Percentiles rank a stretch among this genome's conserved stretches.
phyloP scores from a whole-genome alignment of 2,888 invertebrate species.

The Amblyjoppa fuscipennis region DNA sequence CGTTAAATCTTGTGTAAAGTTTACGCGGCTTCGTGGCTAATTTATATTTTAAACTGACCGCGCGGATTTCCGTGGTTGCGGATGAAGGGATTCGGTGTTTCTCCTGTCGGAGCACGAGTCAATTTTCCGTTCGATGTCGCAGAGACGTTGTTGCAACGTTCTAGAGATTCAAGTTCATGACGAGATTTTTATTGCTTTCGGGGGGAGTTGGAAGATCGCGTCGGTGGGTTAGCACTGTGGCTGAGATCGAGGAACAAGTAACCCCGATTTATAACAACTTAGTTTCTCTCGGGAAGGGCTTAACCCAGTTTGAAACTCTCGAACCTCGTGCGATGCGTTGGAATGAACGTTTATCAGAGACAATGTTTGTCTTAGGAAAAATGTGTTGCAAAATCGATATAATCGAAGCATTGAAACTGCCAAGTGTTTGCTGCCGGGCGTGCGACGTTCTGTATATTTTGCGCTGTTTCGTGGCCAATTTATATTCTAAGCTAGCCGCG shows the following conservation, averaged over 20 bases:
- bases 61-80: conserved; percentile 35
- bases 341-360: neutral
- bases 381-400: no score
- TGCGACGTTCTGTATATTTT: conserved; percentile 20
- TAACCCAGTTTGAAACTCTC: neutral
- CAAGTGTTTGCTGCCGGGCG: conserved; percentile 19
- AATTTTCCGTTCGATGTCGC: neutral
- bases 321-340: neutral
- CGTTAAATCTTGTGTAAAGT: conserved; percentile 17
- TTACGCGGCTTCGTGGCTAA: conserved; percentile 45
- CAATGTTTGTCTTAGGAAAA: no score
- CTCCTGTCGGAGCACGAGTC: neutral
- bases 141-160: neutral
- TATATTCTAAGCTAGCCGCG: conserved; percentile 13
- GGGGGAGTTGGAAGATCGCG: neutral
- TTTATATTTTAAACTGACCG: conserved; percentile 25
- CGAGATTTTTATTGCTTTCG: neutral
- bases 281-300: neutral
- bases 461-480: conserved; percentile 48
- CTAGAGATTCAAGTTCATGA: neutral
- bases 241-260: neutral
- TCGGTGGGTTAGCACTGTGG: conserved; percentile 14
- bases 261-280: neutral
- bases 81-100: conserved; percentile 16
- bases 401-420: no score